These are phyloP conservation scores for Drosophila guanche DNA, from an alignment of 1,140 invertebrate genomes.

Conservation along the genomic window DNA sequence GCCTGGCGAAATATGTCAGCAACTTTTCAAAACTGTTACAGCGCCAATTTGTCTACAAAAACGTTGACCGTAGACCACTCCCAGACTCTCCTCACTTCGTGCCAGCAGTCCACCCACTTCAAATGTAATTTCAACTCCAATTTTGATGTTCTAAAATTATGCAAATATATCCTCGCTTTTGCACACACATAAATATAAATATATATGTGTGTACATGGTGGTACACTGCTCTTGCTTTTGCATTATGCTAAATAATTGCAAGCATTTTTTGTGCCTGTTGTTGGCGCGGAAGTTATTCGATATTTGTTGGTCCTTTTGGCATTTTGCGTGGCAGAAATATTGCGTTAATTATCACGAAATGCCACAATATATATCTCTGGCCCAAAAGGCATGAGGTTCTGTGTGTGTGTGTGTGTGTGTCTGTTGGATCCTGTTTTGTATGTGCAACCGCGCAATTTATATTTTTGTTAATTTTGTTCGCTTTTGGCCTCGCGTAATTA, in stretches of 20 bases:
- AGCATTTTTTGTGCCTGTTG: slow-evolving; percentile 28
- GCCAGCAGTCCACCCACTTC: slow-evolving; percentile 32
- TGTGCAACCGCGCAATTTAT: slow-evolving; percentile 53
- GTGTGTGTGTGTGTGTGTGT: slow-evolving; percentile 19
- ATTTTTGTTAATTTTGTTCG: slow-evolving; percentile 62
- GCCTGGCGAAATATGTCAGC: slow-evolving; percentile 67
- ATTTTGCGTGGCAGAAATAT: slow-evolving; percentile 66
- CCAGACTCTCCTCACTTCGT: not conserved
- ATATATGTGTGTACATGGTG: too few relatives aligned
- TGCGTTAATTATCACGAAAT: slow-evolving; percentile 69
- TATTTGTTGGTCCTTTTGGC: slow-evolving; percentile 46
- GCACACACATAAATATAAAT: slow-evolving; percentile 27
- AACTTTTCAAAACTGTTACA: slow-evolving; percentile 78
- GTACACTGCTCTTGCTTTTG: slow-evolving; percentile 58
- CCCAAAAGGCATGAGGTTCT: slow-evolving; percentile 11
- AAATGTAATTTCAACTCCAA: slow-evolving; percentile 75
- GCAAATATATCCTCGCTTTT: slow-evolving; percentile 63
- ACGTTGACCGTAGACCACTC: slow-evolving; percentile 48
- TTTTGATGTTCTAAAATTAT: slow-evolving; percentile 68
- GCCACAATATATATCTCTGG: slow-evolving; percentile 19
- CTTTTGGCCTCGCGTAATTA: slow-evolving; percentile 70
- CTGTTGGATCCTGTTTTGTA: slow-evolving; percentile 13
- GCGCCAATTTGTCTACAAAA: slow-evolving; percentile 68
- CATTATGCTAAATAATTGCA: slow-evolving; percentile 75
- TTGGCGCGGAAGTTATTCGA: slow-evolving; percentile 15